Percentiles rank a stretch among this genome's conserved stretches.
These are phyloP conservation scores for Podotricha telesiphe DNA, from an alignment of 2,888 invertebrate species.

Conservation along the genomic window DNA sequence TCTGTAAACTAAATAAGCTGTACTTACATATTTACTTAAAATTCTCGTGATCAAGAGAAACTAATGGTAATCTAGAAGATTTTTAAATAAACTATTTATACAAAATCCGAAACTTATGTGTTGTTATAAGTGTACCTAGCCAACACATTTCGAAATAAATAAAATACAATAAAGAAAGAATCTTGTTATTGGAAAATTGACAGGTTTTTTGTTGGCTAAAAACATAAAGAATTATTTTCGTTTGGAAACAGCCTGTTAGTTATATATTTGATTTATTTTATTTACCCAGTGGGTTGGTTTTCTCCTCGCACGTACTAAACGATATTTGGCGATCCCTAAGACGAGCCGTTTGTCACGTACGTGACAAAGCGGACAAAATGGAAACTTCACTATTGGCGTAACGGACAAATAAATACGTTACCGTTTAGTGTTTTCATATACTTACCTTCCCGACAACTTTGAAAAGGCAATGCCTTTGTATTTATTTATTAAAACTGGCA, in stretches of 20 bases:
- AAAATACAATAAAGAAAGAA: slow-evolving; percentile 12
- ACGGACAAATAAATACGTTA: slow-evolving; percentile 77
- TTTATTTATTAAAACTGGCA: slow-evolving; percentile 3
- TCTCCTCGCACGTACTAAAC: slow-evolving; percentile 82
- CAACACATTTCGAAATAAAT: slow-evolving; percentile 11
- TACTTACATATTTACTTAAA: too few species aligned
- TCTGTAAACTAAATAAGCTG: too few species aligned
- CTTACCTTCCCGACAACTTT: slow-evolving; percentile 31
- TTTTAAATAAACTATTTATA: neutral
- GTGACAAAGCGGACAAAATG: slow-evolving; percentile 77
- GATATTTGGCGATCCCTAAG: slow-evolving; percentile 84
- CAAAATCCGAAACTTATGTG: neutral
- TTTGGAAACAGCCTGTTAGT: slow-evolving; percentile 75
- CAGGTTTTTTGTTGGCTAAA: slow-evolving; percentile 52
- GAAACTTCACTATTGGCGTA: slow-evolving; percentile 76
- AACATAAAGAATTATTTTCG: slow-evolving; percentile 63
- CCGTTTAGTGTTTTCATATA: slow-evolving; percentile 58
- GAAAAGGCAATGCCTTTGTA: slow-evolving; percentile 8
- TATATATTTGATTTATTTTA: slow-evolving; percentile 82
- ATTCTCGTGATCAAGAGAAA: neutral
- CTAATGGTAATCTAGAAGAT: neutral
- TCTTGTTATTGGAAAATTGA: slow-evolving; percentile 35
- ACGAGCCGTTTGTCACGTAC: slow-evolving; percentile 82
- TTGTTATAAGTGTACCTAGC: neutral
- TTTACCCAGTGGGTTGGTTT: slow-evolving; percentile 79